phyloP scores from a whole-genome alignment of 2,888 invertebrate genomes.

The Serripes groenlandicus region DNA sequence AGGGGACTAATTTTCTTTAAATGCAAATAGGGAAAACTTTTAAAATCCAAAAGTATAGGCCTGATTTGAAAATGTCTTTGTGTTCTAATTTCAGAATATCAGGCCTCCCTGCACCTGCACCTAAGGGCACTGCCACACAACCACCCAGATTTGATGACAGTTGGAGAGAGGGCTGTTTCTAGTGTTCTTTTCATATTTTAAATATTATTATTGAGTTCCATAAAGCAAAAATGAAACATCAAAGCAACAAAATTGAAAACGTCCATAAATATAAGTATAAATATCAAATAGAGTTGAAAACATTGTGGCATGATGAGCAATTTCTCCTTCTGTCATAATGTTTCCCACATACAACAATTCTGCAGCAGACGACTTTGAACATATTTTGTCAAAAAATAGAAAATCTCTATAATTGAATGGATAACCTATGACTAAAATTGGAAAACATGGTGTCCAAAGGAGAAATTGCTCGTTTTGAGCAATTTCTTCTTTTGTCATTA shows the following conservation, averaged over 20 bases:
- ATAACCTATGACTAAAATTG: neutral
- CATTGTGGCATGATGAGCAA: too few relatives aligned
- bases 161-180: slow-evolving; percentile 84
- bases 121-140: slow-evolving; percentile 16
- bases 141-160: slow-evolving; percentile 74
- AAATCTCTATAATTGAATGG: too few relatives aligned
- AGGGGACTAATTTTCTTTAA: neutral
- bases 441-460: neutral
- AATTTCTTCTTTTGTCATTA: neutral
- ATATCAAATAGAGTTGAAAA: too few relatives aligned
- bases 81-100: slow-evolving; percentile 55
- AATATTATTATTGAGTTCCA: neutral
- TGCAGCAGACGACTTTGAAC: too few relatives aligned
- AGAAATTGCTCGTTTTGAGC: neutral
- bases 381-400: too few relatives aligned
- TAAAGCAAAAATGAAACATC: too few relatives aligned
- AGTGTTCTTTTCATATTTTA: slow-evolving; percentile 11
- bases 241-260: too few relatives aligned
- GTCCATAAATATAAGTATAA: too few relatives aligned
- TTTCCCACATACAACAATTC: neutral
- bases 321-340: neutral
- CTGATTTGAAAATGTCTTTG: slow-evolving; percentile 53
- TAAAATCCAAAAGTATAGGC: neutral
- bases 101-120: slow-evolving; percentile 52
- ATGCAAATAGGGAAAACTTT: too few relatives aligned